These are phyloP conservation scores for Heptranchias perlo DNA, from an alignment of 2,113 vertebrate genomes.

Conservation along the genomic window DNA sequence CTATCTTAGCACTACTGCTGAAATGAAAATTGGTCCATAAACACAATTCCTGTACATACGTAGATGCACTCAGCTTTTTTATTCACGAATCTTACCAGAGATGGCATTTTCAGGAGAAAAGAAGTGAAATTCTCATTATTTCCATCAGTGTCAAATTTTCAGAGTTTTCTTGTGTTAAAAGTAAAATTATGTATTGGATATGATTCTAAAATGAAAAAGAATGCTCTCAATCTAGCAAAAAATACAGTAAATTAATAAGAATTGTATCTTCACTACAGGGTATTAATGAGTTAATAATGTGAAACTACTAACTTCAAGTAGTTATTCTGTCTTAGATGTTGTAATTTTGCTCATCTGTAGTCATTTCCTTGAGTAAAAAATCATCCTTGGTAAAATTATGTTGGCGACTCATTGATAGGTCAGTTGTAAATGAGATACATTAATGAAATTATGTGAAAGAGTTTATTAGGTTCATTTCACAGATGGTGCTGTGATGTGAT, in stretches of 20 bases:
- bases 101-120: background rate
- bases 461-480: background rate
- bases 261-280: background rate
- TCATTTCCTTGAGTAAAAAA: background rate
- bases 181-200: background rate
- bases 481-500: background rate
- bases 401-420: background rate
- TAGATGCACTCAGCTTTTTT: background rate
- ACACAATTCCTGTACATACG: background rate
- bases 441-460: background rate
- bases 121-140: background rate
- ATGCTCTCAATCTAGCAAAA: background rate
- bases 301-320: background rate
- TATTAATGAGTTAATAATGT: background rate
- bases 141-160: background rate
- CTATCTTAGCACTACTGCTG: background rate
- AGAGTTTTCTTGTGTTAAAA: background rate
- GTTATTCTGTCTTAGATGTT: background rate
- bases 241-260: background rate
- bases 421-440: background rate
- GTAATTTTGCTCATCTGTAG: conserved; percentile 5
- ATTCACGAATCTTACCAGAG: background rate
- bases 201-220: background rate
- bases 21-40: background rate
- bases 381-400: background rate